Evolutionary conservation across 1,140 invertebrate species (phyloP).

Genomic region (Leptinotarsa texana): DNA sequence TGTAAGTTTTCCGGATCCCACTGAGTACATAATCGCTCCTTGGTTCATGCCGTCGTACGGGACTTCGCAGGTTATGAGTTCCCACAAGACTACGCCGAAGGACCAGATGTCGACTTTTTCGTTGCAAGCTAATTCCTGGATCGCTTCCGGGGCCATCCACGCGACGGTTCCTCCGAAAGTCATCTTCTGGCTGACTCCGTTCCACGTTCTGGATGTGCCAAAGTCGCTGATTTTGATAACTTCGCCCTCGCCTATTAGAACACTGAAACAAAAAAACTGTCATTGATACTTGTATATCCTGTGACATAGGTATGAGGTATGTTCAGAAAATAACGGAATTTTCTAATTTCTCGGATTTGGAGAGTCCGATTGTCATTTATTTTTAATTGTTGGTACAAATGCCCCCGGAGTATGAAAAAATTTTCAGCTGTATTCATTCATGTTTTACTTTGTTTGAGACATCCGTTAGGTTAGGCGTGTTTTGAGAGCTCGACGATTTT

Average conservation of each 20-base stretch:
- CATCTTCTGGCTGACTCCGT: slow-evolving; percentile 91
- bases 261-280: slow-evolving; percentile 64
- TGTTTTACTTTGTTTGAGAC: too few relatives aligned
- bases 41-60: slow-evolving; percentile 97
- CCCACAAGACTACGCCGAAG: slow-evolving; percentile 96
- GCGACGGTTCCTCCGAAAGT: slow-evolving; percentile 96
- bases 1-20: slow-evolving; percentile 86
- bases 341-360: too few relatives aligned
- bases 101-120: slow-evolving; percentile 98
- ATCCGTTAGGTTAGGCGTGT: too few relatives aligned
- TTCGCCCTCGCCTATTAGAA: slow-evolving; percentile 88
- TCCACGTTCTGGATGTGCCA: slow-evolving; percentile 93
- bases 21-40: slow-evolving; percentile 94
- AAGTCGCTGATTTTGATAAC: slow-evolving; percentile 97
- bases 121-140: slow-evolving; percentile 93
- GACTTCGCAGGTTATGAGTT: slow-evolving; percentile 91
- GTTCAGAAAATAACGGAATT: too few relatives aligned
- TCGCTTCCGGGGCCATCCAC: slow-evolving; percentile 99
- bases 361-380: too few relatives aligned
- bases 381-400: too few relatives aligned
- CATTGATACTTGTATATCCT: too few relatives aligned
- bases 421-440: too few relatives aligned
- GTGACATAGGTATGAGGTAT: too few relatives aligned
- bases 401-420: too few relatives aligned
- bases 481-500: too few relatives aligned